Evolutionary conservation across 2,888 invertebrate species (phyloP), one percentile per base, ranked within the genome.

Genomic region (Gandaritis pyraliata): DNA sequence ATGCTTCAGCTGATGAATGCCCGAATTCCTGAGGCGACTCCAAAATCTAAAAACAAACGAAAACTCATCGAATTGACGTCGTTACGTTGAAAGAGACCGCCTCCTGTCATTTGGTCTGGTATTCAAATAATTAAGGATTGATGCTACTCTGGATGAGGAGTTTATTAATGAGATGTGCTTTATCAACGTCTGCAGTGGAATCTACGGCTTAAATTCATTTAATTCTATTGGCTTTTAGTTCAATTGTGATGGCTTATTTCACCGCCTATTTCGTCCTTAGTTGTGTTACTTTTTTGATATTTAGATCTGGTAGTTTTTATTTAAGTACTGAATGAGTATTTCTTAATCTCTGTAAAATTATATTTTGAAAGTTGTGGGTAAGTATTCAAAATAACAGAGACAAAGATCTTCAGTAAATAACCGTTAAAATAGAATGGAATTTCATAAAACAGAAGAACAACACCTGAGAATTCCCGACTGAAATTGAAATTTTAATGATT

Each of bases 31-130:
- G 69, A 67, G 75, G 72, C 69, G 74, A 73, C 80, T 80, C 77
- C 81, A 81, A 84, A 83, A 83, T 86, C 87, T 87, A 87, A 86
- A 88, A 88, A 85, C 83, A 83, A 85, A 86, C 83, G 73, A 55
- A 41, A 58, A 76, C 77, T 76, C 79, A 78, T 81, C 76, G 77
- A 77, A 82, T 81, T 76, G 81, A 73, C 80, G 77, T 79, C 76
- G 77, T 82, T 82, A 74, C 69, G 70, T 78, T 74, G 75, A 82
- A 82, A 80, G 80, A 73, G 75, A 73, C 82, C 86, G 83, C 81
- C 76, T 77, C 70, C 80, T 78, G 81, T 82, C 80, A 77, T 82
- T 83, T 82, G 69, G 80, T 78, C 76, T 73, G 79, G 79, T 76
- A 81, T 83, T 82, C 79, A 74, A 80, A 84, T 88, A 87, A 88